Evolutionary conservation across 30 jellyfish, hydroid and myxozoan genomes (phyloP).

Genomic region (Phacellophora camtschatica): DNA sequence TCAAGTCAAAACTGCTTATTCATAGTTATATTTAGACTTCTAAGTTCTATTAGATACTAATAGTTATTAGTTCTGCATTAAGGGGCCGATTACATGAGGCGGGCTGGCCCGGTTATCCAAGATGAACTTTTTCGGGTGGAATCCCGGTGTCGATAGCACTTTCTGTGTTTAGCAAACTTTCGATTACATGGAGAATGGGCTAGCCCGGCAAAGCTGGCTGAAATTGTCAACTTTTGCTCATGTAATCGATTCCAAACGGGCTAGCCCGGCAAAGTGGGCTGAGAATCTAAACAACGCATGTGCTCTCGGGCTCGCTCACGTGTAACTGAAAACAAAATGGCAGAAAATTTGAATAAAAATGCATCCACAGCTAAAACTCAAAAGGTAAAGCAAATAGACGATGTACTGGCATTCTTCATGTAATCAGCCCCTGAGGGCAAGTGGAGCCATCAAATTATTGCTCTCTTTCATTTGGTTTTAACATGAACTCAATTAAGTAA

Average conservation of each 20-base stretch:
- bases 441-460: too few species aligned
- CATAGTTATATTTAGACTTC: too few species aligned
- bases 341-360: background rate
- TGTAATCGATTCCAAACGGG: constrained; percentile 34
- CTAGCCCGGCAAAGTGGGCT: constrained; percentile 33
- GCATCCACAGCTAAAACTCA: background rate
- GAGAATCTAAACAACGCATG: constrained; percentile 17
- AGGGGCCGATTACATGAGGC: constrained; percentile 42
- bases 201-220: constrained; percentile 36
- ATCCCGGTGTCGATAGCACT: constrained; percentile 58
- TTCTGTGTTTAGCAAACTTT: constrained; percentile 36
- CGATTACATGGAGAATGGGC: constrained; percentile 47
- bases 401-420: background rate
- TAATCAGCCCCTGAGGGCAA: too few species aligned
- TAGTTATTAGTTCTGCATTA: too few species aligned
- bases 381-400: background rate
- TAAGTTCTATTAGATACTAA: too few species aligned
- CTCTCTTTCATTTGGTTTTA: too few species aligned
- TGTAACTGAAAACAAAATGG: background rate
- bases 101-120: constrained; percentile 47
- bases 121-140: constrained; percentile 26
- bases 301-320: too few species aligned
- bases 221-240: too few species aligned
- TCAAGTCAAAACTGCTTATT: too few species aligned
- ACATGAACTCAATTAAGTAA: too few species aligned